These are phyloP conservation scores for Octonoba sinensis DNA, from an alignment of 2,888 invertebrate genomes.

Conservation along the genomic window DNA sequence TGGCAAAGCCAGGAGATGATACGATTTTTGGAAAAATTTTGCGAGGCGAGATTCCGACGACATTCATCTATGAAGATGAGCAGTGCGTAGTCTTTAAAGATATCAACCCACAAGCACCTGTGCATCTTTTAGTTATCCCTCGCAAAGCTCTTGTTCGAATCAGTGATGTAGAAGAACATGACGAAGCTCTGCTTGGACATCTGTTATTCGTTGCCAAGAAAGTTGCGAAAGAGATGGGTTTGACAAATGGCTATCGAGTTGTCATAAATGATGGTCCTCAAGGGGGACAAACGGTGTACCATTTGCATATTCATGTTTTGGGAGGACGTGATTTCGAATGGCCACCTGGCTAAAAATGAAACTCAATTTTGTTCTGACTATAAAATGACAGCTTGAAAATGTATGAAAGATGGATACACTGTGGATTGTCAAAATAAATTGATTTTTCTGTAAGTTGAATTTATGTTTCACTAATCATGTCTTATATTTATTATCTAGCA, in stretches of 20 bases:
- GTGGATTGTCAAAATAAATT: too few relatives aligned
- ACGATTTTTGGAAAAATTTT: constrained; percentile 75
- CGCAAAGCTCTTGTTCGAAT: constrained; percentile 66
- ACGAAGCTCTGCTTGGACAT: constrained; percentile 71
- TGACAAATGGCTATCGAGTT: constrained; percentile 65
- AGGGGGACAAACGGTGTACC: constrained; percentile 74
- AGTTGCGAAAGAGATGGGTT: constrained; percentile 69
- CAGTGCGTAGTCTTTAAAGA: constrained; percentile 74
- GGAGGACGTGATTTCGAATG: constrained; percentile 74
- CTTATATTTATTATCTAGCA: too few relatives aligned
- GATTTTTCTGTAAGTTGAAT: too few relatives aligned
- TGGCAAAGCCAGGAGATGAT: constrained; percentile 67
- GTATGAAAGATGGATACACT: too few relatives aligned
- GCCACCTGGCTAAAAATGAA: constrained; percentile 73
- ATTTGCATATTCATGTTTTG: constrained; percentile 75
- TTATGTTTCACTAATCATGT: too few relatives aligned
- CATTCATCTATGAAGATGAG: constrained; percentile 74
- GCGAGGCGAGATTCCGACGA: constrained; percentile 73
- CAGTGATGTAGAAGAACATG: constrained; percentile 64
- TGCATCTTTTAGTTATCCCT: constrained; percentile 72
- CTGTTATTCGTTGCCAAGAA: constrained; percentile 71
- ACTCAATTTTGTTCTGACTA: too few relatives aligned
- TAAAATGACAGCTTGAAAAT: too few relatives aligned
- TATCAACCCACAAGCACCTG: constrained; percentile 73
- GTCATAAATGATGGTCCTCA: constrained; percentile 73